Percentiles rank a stretch among this genome's conserved stretches.
These are phyloP conservation scores for Halcyon chelicuti DNA, from an alignment of 2,797 vertebrate genomes.

Conservation along the genomic window DNA sequence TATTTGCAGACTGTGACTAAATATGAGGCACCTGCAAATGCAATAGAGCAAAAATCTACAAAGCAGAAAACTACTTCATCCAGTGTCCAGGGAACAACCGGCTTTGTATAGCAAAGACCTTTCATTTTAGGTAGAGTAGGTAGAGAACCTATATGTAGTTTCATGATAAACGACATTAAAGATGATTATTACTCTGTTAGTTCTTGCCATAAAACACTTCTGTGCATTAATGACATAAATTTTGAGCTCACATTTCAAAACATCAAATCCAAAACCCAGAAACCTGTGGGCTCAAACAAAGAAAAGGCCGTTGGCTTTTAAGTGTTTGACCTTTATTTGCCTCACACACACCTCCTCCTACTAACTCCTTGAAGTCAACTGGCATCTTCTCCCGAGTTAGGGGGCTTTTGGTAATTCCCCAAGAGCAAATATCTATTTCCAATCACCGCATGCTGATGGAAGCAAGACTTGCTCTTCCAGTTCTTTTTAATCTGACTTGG, in stretches of 20 bases:
- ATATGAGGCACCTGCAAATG: slow-evolving; percentile 61
- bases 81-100: neutral
- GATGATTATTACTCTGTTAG: neutral
- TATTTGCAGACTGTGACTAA: slow-evolving; percentile 18
- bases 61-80: slow-evolving; percentile 44
- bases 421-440: slow-evolving; percentile 28
- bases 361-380: neutral
- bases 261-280: neutral
- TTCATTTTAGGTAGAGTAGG: neutral
- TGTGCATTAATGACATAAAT: neutral
- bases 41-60: slow-evolving; percentile 61
- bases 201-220: slow-evolving; percentile 11
- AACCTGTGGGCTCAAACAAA: neutral
- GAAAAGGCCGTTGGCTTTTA: neutral
- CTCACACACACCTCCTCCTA: neutral
- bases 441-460: neutral
- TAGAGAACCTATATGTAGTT: neutral
- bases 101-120: neutral
- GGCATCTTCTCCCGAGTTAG: neutral
- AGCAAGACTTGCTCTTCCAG: slow-evolving; percentile 12
- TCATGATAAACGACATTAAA: neutral
- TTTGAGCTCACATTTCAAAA: slow-evolving; percentile 43
- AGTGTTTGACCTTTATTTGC: neutral
- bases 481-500: slow-evolving; percentile 13
- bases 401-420: neutral